phyloP scores from a whole-genome alignment of 2,113 vertebrate genomes.

The Gymnarchus niloticus region DNA sequence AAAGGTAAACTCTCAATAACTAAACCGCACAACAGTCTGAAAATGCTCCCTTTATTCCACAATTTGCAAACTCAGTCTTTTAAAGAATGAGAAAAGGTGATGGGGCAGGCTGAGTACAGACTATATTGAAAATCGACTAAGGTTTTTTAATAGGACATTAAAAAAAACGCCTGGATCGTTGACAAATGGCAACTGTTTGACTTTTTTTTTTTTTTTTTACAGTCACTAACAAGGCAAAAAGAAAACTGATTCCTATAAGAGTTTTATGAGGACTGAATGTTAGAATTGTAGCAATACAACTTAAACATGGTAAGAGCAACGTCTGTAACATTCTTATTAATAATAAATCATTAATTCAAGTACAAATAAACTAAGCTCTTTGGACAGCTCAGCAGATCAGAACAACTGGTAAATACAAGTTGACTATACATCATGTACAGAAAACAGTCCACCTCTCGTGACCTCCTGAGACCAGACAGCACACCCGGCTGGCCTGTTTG shows the following conservation, averaged over 20 bases:
- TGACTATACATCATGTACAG: slow-evolving; percentile 24
- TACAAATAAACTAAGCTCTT: slow-evolving; percentile 9
- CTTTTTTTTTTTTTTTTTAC: background rate
- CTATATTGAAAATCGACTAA: background rate
- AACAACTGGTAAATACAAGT: slow-evolving; percentile 14
- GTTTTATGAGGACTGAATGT: background rate
- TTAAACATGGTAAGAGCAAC: background rate
- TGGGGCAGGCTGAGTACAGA: background rate
- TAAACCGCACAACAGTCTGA: background rate
- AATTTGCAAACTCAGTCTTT: background rate
- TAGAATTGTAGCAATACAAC: slow-evolving; percentile 1
- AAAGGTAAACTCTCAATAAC: background rate
- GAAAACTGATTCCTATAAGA: background rate
- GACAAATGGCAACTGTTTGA: background rate
- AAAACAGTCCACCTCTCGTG: background rate
- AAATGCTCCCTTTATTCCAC: slow-evolving; percentile 2
- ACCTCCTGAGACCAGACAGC: background rate
- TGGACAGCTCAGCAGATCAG: slow-evolving; percentile 15
- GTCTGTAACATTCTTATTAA: background rate
- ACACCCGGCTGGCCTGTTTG: background rate
- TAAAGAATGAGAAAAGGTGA: background rate
- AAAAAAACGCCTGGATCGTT: background rate
- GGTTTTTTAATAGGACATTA: background rate
- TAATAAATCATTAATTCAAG: slow-evolving; percentile 10
- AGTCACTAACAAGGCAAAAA: background rate